These are phyloP conservation scores for Pristionchus arcanus DNA, from an alignment of 2,888 invertebrate genomes.

Conservation along the genomic window DNA sequence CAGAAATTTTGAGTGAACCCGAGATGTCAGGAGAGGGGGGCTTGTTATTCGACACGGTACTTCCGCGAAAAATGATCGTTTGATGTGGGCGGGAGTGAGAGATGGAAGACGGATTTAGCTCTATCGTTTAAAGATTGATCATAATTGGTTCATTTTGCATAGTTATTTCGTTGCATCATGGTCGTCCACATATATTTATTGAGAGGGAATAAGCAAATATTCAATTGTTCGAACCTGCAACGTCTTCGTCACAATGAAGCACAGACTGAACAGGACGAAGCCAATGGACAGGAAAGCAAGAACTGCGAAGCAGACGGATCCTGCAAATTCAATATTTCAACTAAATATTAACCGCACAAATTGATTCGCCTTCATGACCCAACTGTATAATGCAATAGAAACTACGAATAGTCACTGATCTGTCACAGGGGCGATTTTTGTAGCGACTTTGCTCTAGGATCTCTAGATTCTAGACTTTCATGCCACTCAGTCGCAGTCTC, in stretches of 20 bases:
- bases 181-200: too few species aligned
- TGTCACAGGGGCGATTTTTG: too few species aligned
- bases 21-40: background rate
- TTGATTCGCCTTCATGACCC: too few species aligned
- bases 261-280: constrained; percentile 27
- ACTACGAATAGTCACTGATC: too few species aligned
- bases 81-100: background rate
- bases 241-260: constrained; percentile 53
- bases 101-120: background rate
- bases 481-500: background rate
- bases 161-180: too few species aligned
- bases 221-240: constrained; percentile 22
- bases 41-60: background rate
- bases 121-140: too few species aligned
- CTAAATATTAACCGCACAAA: too few species aligned
- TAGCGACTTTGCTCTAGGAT: too few species aligned
- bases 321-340: constrained; percentile 24
- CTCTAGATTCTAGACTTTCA: background rate
- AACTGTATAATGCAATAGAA: too few species aligned
- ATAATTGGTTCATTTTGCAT: too few species aligned
- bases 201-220: too few species aligned
- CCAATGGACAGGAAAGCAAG: constrained; percentile 53
- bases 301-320: constrained; percentile 50
- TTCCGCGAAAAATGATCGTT: background rate
- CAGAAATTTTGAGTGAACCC: constrained; percentile 16